phyloP scores from a whole-genome alignment of 2,113 vertebrate genomes.

The Tragulus kanchil region DNA sequence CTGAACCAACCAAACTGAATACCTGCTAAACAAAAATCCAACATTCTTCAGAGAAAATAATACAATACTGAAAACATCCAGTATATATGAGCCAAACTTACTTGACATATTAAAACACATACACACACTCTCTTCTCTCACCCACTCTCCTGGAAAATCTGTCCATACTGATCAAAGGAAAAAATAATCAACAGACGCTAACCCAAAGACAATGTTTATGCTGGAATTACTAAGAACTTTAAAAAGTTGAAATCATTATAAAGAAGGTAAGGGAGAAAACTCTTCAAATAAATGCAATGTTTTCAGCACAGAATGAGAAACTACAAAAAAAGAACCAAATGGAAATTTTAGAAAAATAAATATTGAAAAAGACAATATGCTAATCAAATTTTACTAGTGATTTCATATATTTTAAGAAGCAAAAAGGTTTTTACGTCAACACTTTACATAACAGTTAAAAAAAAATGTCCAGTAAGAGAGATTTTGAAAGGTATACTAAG shows the following conservation, averaged over 20 bases:
- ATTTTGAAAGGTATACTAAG: neutral
- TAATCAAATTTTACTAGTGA: neutral
- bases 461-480: neutral
- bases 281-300: slow-evolving; percentile 15
- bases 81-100: neutral
- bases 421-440: neutral
- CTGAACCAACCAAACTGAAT: neutral
- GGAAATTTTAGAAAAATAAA: neutral
- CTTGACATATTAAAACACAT: neutral
- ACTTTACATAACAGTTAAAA: neutral
- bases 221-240: neutral
- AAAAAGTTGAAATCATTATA: neutral
- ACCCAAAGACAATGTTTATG: neutral
- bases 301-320: slow-evolving; percentile 9
- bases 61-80: neutral
- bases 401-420: neutral
- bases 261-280: neutral
- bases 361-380: neutral
- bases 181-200: neutral
- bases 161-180: neutral
- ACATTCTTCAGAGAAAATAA: neutral
- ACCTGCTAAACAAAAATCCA: neutral
- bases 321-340: neutral
- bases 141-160: neutral
- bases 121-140: neutral